These are phyloP conservation scores for Hirundo rustica DNA, from an alignment of 2,797 vertebrate species.

Conservation along the genomic window DNA sequence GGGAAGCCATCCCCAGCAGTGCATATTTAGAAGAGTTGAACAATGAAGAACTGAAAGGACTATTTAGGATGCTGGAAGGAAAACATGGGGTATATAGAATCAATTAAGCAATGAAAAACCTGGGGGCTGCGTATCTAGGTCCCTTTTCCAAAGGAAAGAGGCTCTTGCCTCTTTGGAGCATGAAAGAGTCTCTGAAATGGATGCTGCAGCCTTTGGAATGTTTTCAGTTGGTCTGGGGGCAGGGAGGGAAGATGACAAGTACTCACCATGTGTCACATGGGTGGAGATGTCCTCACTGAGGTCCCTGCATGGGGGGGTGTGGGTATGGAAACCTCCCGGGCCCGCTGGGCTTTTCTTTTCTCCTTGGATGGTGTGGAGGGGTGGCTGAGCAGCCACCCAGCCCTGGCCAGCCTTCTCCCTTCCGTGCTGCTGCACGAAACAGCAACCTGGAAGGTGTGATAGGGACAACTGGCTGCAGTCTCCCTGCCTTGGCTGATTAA, in stretches of 20 bases:
- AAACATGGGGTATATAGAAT: neutral
- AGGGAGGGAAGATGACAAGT: rapidly evolving
- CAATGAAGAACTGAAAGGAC: neutral
- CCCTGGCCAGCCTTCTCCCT: neutral
- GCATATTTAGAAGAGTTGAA: slow-evolving; percentile 7
- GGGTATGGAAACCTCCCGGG: neutral
- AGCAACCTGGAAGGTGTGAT: slow-evolving; percentile 39
- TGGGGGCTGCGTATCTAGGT: neutral
- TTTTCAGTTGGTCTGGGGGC: neutral
- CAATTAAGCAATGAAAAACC: neutral
- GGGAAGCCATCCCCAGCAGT: neutral
- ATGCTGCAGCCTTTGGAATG: neutral
- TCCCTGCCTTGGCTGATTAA: slow-evolving; percentile 43
- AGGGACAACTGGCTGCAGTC: slow-evolving; percentile 43
- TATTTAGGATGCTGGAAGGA: neutral
- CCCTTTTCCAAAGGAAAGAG: neutral
- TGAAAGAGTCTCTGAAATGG: neutral
- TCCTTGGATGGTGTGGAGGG: neutral
- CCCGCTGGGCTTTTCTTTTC: neutral
- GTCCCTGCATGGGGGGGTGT: neutral
- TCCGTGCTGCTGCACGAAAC: neutral
- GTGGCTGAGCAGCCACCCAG: neutral
- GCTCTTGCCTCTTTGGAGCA: neutral
- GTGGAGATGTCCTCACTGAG: neutral
- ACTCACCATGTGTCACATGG: rapidly evolving